Base-by-base conservation (phyloP, 1,140 invertebrate species). In the Eueides isabella region DNA sequence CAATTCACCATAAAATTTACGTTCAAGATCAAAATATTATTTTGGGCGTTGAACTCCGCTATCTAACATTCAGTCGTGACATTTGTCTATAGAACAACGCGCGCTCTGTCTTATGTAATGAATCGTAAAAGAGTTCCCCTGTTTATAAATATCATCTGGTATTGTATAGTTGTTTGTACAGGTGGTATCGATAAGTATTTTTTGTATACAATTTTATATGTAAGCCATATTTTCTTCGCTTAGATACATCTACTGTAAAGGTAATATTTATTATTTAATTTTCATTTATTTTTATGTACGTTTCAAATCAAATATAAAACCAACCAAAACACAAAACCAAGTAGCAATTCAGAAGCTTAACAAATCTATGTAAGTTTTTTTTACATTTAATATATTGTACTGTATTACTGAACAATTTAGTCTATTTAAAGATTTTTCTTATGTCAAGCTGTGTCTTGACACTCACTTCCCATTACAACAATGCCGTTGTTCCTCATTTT, bases 41-140 rank as follows among this genome's bases (percentile, higher is more conserved):
- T 68, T 68, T 68, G 66, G 66, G 41, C 41, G 44, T 68, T 68
- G 66, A 68, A 68, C 66, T 55, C 41, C 31, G 19, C 33, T 12
- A 65, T 41, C 64, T n/a, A 55, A 16, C 35, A 55, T 30, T 14
- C 28, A 9, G 29, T 66, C 41, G 23, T 44, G 65, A 29, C 44
- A 67, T 67, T 44, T 67, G 28, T 55, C 7, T 55, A 12, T 26
- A 55, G 19, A 55, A 55, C 48, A 23, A 23, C n/a, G 48, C 48
- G 19, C 48, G 9, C 19, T 26, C 16, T 55, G 23, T 23, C 48
- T 55, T 55, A 55, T 55, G 48, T 26, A 55, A 48, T n/a, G 41
- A 1, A 23, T 48, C 41, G 41, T 48, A 48, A 48, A 55, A 66
- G 35, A 38, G 26, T 66, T 26, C n/a, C 28, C n/a, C 35, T 66